Percentiles rank a stretch among this genome's conserved stretches.
Conservation (phyloP, 2,113 vertebrate species). For the Xiphophorus couchianus region DNA sequence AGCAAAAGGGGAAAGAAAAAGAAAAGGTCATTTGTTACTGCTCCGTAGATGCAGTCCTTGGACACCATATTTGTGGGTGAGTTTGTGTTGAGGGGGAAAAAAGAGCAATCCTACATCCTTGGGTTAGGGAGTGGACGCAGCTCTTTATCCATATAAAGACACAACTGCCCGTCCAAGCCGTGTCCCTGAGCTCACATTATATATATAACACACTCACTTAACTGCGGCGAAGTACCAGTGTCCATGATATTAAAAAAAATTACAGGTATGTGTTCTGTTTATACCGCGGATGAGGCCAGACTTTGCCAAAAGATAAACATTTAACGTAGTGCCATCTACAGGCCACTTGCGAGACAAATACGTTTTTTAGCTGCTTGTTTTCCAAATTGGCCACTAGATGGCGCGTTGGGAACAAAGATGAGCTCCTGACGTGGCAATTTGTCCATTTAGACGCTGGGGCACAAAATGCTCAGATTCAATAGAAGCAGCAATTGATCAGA, state of each 20-base stretch:
- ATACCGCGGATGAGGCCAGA: background rate
- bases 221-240: background rate
- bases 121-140: constrained; percentile 14
- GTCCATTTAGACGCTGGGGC: background rate
- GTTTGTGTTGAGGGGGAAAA: constrained; percentile 22
- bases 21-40: background rate
- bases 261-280: background rate
- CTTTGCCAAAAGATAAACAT: too few relatives aligned
- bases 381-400: constrained; percentile 45
- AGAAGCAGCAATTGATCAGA: background rate
- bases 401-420: constrained; percentile 13
- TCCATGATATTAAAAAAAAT: background rate
- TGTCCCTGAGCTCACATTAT: background rate
- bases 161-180: background rate
- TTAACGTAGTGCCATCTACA: constrained; percentile 19
- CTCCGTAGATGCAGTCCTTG: background rate
- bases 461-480: background rate
- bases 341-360: background rate
- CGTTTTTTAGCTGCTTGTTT: background rate
- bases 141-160: constrained; percentile 34
- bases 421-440: constrained; percentile 54
- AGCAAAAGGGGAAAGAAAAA: background rate
- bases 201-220: constrained; percentile 3
- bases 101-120: constrained; percentile 12
- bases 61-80: constrained; percentile 18